These are phyloP conservation scores for Solea solea DNA, from an alignment of 2,113 vertebrate species.

Conservation along the genomic window DNA sequence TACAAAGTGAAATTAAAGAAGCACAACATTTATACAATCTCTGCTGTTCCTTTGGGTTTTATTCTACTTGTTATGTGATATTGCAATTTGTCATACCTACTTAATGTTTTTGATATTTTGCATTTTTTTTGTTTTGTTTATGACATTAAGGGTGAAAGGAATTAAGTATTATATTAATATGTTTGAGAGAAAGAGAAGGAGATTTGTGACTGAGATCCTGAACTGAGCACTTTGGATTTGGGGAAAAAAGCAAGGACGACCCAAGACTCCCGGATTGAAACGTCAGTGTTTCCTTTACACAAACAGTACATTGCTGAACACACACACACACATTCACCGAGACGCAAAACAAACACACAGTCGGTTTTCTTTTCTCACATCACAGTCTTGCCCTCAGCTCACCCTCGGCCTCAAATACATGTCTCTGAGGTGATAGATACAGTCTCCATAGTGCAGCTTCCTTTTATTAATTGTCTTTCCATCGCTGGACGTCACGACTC, in stretches of 20 bases:
- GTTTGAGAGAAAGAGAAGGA: conserved; percentile 46
- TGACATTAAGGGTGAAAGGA: conserved; percentile 46
- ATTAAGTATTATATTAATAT: conserved; percentile 72
- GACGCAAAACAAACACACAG: conserved; percentile 7
- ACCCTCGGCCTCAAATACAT: conserved; percentile 15
- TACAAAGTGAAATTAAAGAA: conserved; percentile 80
- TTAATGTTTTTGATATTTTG: conserved; percentile 71
- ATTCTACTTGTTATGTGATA: conserved; percentile 74
- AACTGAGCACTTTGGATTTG: conserved; percentile 11
- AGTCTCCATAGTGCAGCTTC: conserved; percentile 15
- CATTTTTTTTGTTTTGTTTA: conserved; percentile 52
- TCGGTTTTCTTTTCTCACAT: conserved; percentile 17
- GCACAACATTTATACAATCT: conserved; percentile 85
- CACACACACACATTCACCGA: conserved; percentile 1
- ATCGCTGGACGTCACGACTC: conserved; percentile 3
- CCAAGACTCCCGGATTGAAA: conserved; percentile 33
- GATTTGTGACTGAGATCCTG: conserved; percentile 45
- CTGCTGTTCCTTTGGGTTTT: conserved; percentile 76
- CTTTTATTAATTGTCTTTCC: conserved; percentile 9
- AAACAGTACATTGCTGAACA: conserved; percentile 10
- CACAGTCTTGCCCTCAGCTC: conserved; percentile 10
- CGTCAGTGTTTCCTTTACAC: conserved; percentile 24
- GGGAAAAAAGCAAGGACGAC: conserved; percentile 26
- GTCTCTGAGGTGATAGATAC: conserved; percentile 6
- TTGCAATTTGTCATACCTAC: conserved; percentile 74